Base-by-base conservation (phyloP, 37 sponge, comb jelly and placozoan genomes). In the Hexactinellida sp. region DNA sequence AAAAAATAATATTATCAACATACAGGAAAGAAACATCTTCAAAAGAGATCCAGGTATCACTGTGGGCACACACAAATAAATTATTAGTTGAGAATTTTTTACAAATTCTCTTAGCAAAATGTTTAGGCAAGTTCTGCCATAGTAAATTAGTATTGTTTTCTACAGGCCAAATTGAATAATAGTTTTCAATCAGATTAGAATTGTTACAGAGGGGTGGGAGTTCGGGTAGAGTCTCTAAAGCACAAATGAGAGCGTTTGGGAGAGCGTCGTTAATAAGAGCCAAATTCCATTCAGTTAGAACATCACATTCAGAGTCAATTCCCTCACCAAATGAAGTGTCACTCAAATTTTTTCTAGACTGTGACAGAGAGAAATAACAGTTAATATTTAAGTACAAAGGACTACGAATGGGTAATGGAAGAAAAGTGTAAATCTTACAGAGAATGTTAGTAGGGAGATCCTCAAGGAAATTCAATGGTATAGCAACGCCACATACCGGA, bases 121-220 rank as follows among this genome's bases (percentile, higher is more conserved):
- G 30, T n/a, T 63, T 23, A 63, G 76, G 34, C 21, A 63, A 63
- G 13, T 10, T n/a, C 34, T 63, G 3, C 76, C 76, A 63, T 25
- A 63, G 21, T 7, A 63, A 25, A n/a, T 23, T 25, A 10, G 76
- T 25, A 28, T 63, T 63, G 32, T 63, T 23, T 23, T 63, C 13
- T 3, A 63, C 34, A 63, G 76, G 76, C 76, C 76, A 63, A 63
- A 63, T 10, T 21, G 76, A 63, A 63, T 63, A 63, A 63, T 63
- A 63, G 76, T 63, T 63, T 63, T 23, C 25, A 28, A 25, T 25
- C 5, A 25, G 34, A 25, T 28, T 63, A 25, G 76, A 21, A 28
- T n/a, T 63, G 76, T n/a, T 23, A 63, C 76, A 63, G 3, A 63
- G 76, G 5, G 76, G 76, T 23, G 21, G 28, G 3, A 63, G 34